phyloP scores from a whole-genome alignment of 2,888 invertebrate species.

The Phaonia tiefii region DNA sequence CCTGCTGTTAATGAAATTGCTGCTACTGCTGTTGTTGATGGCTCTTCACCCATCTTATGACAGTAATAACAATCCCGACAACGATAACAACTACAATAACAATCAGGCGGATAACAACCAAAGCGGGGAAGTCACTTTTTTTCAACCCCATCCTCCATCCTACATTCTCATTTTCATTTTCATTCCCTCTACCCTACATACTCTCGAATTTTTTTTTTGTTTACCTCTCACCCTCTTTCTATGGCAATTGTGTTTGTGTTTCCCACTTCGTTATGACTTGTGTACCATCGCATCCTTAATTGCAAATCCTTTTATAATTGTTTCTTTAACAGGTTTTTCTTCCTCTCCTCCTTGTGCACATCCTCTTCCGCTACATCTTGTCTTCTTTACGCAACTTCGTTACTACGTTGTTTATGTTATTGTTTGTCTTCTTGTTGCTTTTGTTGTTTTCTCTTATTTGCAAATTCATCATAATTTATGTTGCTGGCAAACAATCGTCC shows the following conservation, averaged over 20 bases:
- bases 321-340: slow-evolving; percentile 64
- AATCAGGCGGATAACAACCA: slow-evolving; percentile 6
- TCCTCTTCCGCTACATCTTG: neutral
- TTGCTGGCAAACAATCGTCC: neutral
- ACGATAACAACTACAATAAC: slow-evolving; percentile 2
- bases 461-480: slow-evolving; percentile 7
- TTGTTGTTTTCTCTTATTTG: slow-evolving; percentile 11
- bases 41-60: slow-evolving; percentile 1
- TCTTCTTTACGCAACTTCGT: neutral
- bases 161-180: neutral
- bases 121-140: neutral
- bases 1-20: neutral
- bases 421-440: neutral
- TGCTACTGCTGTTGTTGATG: neutral
- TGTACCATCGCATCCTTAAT: slow-evolving; percentile 58
- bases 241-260: slow-evolving; percentile 22
- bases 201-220: no score
- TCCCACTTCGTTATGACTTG: slow-evolving; percentile 52
- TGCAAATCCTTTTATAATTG: slow-evolving; percentile 67
- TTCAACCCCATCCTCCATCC: neutral
- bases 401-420: neutral
- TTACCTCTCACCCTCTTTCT: slow-evolving; percentile 7
- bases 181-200: neutral
- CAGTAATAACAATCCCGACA: neutral
- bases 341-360: neutral